Evolutionary conservation across 23 tunicate species (phyloP).

Genomic region (Phallusia fumigata): DNA sequence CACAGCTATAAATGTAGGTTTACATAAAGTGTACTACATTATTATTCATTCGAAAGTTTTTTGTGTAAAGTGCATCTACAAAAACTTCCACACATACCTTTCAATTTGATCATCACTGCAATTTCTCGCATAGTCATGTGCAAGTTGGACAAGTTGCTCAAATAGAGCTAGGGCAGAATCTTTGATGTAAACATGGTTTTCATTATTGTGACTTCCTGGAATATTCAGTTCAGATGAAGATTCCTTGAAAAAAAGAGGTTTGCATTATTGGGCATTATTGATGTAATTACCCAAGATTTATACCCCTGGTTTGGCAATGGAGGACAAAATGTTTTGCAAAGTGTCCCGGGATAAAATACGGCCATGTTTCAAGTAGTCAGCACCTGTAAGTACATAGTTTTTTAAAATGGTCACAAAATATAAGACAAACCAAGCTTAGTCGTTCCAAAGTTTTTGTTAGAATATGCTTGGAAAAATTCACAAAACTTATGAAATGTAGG

Average conservation of each 20-base stretch:
- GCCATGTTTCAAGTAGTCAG: background rate
- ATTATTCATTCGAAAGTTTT: background rate
- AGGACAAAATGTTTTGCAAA: background rate
- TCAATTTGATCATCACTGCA: conserved; percentile 53
- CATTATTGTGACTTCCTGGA: background rate
- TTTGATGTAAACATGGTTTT: background rate
- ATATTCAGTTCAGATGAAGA: background rate
- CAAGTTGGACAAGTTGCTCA: conserved; percentile 59
- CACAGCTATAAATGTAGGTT: too few species aligned
- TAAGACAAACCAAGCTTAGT: too few species aligned
- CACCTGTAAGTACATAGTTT: background rate
- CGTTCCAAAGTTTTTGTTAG: too few species aligned
- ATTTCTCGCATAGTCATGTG: conserved; percentile 58
- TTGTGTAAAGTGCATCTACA: background rate
- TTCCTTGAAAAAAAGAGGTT: background rate
- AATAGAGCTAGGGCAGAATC: conserved; percentile 52
- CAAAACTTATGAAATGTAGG: too few species aligned
- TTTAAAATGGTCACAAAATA: too few species aligned
- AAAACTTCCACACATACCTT: conserved; percentile 18
- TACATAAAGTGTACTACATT: background rate
- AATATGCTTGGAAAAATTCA: too few species aligned
- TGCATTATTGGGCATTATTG: background rate
- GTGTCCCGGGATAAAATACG: background rate
- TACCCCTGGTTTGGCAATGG: background rate
- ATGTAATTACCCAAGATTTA: background rate